A percentile compares a stretch with the other conserved stretches of the same genome.
Conservation (phyloP, 2,888 invertebrate species). For the Odontothrips loti region DNA sequence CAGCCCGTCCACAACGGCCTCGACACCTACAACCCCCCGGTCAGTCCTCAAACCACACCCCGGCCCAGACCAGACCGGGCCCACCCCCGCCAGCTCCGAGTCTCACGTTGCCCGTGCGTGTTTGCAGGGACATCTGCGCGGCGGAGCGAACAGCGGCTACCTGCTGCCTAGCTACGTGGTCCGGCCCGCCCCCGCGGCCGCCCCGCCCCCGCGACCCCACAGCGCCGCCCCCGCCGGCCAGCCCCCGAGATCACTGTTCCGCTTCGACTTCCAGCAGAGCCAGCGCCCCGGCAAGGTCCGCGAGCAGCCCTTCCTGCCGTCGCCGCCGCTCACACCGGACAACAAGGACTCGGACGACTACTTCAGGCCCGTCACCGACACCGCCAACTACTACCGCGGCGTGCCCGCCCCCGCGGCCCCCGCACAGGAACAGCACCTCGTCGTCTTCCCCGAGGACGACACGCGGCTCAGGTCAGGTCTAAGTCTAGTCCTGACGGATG, state of each 20-base stretch:
- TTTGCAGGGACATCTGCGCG: neutral
- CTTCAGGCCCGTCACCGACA: constrained; percentile 27
- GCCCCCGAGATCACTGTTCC: constrained; percentile 13
- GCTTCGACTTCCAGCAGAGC: constrained; percentile 23
- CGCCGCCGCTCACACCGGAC: constrained; percentile 25
- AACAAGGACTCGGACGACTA: constrained; percentile 28
- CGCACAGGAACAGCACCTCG: neutral
- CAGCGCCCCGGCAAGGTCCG: constrained; percentile 15
- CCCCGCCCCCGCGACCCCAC: neutral
- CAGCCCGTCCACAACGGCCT: constrained; percentile 25
- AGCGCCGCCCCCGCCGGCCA: constrained; percentile 14
- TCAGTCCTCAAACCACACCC: neutral
- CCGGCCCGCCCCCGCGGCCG: constrained; percentile 27
- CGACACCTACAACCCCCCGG: neutral
- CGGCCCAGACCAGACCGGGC: neutral
- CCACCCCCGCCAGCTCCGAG: neutral
- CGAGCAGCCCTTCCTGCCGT: neutral
- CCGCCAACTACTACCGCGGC: constrained; percentile 13
- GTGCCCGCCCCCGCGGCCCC: constrained; percentile 1
- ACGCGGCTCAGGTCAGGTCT: neutral
- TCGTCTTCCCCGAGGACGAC: constrained; percentile 16
- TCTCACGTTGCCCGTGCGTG: neutral
- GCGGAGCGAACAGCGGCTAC: neutral
- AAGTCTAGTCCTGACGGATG: neutral
- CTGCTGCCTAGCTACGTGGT: constrained; percentile 11